Conservation (phyloP, 2,888 invertebrate genomes). For the Rotaria sp. region DNA sequence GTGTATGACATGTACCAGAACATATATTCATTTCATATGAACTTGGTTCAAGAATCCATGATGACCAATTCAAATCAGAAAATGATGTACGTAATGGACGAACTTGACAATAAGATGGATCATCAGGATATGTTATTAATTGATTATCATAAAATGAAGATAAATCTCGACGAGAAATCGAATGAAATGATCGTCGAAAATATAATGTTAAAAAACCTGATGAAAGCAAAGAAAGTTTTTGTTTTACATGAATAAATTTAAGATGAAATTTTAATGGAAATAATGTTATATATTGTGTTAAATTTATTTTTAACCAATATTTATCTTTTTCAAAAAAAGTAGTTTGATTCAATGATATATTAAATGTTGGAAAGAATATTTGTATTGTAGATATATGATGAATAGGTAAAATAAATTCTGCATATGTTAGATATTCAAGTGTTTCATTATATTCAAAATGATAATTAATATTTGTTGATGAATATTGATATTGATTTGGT, state of each 20-base stretch:
- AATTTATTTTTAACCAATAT: not conserved
- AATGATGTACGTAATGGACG: not conserved
- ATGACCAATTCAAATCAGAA: not conserved
- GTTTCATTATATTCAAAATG: not conserved
- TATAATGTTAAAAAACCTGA: not conserved
- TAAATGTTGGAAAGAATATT: not conserved
- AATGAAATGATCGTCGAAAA: not conserved
- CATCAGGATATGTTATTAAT: not conserved
- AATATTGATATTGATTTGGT: not conserved
- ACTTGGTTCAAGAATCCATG: conserved; percentile 2
- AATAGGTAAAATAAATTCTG: not conserved
- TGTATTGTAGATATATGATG: not conserved
- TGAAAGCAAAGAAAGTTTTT: not conserved
- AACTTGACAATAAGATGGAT: not conserved
- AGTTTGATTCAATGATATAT: not conserved
- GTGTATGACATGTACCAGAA: not conserved
- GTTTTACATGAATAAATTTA: not conserved
- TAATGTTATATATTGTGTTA: not conserved
- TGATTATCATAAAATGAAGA: conserved; percentile 2
- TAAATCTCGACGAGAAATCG: not conserved
- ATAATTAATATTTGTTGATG: not conserved
- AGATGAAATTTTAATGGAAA: not conserved
- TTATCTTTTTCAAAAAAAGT: not conserved
- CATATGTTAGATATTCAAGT: not conserved
- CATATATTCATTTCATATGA: conserved; percentile 20